Conservation (phyloP, 2,113 vertebrate genomes). For the Sinocyclocheilus anshuiensis region DNA sequence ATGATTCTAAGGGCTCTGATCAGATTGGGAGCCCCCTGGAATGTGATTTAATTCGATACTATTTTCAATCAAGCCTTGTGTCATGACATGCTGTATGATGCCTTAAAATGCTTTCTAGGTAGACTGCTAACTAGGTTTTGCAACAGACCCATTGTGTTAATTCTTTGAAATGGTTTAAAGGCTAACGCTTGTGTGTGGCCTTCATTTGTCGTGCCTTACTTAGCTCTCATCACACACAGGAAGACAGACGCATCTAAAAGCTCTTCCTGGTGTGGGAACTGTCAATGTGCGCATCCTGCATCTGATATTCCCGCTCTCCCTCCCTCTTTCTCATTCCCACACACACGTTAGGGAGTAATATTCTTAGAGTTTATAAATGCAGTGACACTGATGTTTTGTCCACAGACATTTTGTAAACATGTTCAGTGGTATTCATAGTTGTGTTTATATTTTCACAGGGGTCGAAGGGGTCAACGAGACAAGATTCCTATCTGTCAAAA, state of each 20-base stretch:
- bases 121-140: background rate
- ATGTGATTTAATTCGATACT: too few relatives aligned
- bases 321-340: slow-evolving; percentile 5
- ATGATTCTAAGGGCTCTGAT: too few relatives aligned
- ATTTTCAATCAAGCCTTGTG: too few relatives aligned
- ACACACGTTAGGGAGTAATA: slow-evolving; percentile 5
- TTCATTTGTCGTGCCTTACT: slow-evolving; percentile 38
- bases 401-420: background rate
- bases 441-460: slow-evolving; percentile 53
- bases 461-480: slow-evolving; percentile 71
- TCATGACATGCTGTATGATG: too few relatives aligned
- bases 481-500: slow-evolving; percentile 85
- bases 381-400: background rate
- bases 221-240: slow-evolving; percentile 52
- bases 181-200: background rate
- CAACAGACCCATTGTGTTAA: slow-evolving; percentile 24
- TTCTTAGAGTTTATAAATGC: background rate
- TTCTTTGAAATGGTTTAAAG: slow-evolving; percentile 15
- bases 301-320: background rate
- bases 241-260: slow-evolving; percentile 46
- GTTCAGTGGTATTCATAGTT: background rate
- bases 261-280: slow-evolving; percentile 48
- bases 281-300: slow-evolving; percentile 50
- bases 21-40: too few relatives aligned
- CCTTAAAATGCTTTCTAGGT: too few relatives aligned